Conservation (phyloP, 2,797 vertebrate genomes). For the Eidolon dupreanum region DNA sequence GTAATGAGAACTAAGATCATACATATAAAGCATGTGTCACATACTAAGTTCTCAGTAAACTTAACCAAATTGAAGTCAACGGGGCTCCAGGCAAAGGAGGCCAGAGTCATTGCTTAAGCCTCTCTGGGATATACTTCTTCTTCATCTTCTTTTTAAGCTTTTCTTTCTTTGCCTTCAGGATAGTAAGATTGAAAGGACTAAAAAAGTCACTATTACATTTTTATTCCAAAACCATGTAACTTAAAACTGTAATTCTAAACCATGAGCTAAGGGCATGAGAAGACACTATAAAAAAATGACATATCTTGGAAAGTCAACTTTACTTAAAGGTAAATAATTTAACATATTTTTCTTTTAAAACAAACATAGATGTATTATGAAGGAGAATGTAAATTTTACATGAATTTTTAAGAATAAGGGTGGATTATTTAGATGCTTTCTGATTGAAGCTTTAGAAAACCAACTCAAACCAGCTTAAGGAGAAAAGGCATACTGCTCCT, state of each 20-base stretch:
- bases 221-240: not conserved
- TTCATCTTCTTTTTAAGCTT: not conserved
- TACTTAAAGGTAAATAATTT: constrained; percentile 72
- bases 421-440: constrained; percentile 54
- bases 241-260: not conserved
- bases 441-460: not conserved
- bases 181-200: not conserved
- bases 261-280: not conserved
- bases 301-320: constrained; percentile 36
- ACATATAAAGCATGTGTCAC: not conserved
- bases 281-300: not conserved
- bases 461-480: not conserved
- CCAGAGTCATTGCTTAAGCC: not conserved
- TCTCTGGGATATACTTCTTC: not conserved
- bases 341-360: constrained; percentile 65
- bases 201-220: not conserved
- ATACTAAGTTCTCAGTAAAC: not conserved
- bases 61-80: not conserved
- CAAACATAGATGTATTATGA: constrained; percentile 63
- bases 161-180: not conserved
- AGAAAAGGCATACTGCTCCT: not conserved
- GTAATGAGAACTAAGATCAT: not conserved
- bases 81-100: not conserved
- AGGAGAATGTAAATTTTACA: constrained; percentile 71
- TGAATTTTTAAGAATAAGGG: constrained; percentile 71